Percentiles rank a stretch among this genome's conserved stretches.
phyloP scores from a whole-genome alignment of 2,797 vertebrate species.

The Crenuchus spilurus region DNA sequence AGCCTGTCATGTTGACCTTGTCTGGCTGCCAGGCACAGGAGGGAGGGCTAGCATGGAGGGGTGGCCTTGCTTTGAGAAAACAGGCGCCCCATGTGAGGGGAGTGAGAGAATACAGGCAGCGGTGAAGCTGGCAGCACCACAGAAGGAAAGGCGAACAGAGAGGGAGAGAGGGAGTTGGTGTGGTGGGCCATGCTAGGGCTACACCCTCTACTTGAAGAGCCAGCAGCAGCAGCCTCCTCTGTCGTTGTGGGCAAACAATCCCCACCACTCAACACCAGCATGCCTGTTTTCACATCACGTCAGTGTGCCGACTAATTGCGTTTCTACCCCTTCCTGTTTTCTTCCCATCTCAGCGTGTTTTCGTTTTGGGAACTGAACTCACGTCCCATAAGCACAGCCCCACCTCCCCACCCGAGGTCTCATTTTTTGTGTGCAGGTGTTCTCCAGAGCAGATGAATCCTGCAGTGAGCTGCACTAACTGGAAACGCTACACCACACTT shows the following conservation, averaged over 20 bases:
- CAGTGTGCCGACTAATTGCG: slow-evolving; percentile 68
- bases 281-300: slow-evolving; percentile 55
- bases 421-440: slow-evolving; percentile 66
- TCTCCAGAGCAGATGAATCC: slow-evolving; percentile 45
- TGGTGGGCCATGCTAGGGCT: slow-evolving; percentile 38
- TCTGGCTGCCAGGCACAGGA: slow-evolving; percentile 67
- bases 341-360: slow-evolving; percentile 57
- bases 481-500: slow-evolving; percentile 34
- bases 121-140: slow-evolving; percentile 63
- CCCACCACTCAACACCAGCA: background rate
- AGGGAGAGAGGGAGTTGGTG: slow-evolving; percentile 53
- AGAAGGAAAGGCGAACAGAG: slow-evolving; percentile 61
- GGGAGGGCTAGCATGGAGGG: slow-evolving; percentile 37
- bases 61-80: slow-evolving; percentile 60
- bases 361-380: slow-evolving; percentile 57
- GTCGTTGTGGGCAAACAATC: slow-evolving; percentile 17
- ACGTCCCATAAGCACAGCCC: slow-evolving; percentile 41
- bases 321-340: slow-evolving; percentile 75
- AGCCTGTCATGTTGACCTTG: slow-evolving; percentile 76
- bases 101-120: slow-evolving; percentile 61
- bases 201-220: slow-evolving; percentile 41
- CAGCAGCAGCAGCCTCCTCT: slow-evolving; percentile 44
- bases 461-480: slow-evolving; percentile 12
- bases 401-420: slow-evolving; percentile 30
- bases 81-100: slow-evolving; percentile 59